Base-by-base conservation (phyloP, 2,113 vertebrate genomes). In the Melospiza georgiana region DNA sequence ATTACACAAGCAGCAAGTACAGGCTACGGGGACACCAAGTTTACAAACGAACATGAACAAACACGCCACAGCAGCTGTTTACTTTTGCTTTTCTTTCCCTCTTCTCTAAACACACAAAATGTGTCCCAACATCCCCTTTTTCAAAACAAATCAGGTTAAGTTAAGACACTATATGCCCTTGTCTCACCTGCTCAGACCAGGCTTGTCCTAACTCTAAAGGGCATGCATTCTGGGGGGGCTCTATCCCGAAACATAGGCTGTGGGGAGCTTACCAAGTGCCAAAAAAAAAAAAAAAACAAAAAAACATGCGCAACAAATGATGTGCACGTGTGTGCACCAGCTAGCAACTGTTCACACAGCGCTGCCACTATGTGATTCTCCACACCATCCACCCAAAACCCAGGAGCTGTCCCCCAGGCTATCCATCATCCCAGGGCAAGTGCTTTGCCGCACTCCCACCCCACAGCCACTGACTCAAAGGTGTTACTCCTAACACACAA, bases 301-400 rank as follows among this genome's bases (percentile, higher is more conserved):
- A 25, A n/a, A 57, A 52, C 0, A 1, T 0, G 6, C n/a, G 44
- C 43, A 22, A 37, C 12, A 55, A 55, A 55, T 4, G 1, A 61
- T 0, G 0, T 3, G 5, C 2, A 2, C 0, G 0, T 11, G 12
- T 5, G 23, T 8, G 37, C 37, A 43, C 27, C 17, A 16, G 41
- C 62, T 62, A 75, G 24, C 72, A 69, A n/a, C 30, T 23, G 43
- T 9, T 43, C 55, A 33, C 16, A 57, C 11, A 33, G 23, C 0
- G 17, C 55, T 54, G 65, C 15, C 33, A 37, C 48, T 27, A 17
- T 18, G 23, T 15, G 21, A 59, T 15, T 43, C 0, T 0, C 33
- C 54, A 35, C 17, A 31, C 2, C 18, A 58, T 4, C 46, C 73
- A 49, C 59, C 31, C 37, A 41, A 84, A 96, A 25, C 2, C 35